These are phyloP conservation scores for Micrasema minimum DNA, from an alignment of 1,140 invertebrate species.

Conservation along the genomic window DNA sequence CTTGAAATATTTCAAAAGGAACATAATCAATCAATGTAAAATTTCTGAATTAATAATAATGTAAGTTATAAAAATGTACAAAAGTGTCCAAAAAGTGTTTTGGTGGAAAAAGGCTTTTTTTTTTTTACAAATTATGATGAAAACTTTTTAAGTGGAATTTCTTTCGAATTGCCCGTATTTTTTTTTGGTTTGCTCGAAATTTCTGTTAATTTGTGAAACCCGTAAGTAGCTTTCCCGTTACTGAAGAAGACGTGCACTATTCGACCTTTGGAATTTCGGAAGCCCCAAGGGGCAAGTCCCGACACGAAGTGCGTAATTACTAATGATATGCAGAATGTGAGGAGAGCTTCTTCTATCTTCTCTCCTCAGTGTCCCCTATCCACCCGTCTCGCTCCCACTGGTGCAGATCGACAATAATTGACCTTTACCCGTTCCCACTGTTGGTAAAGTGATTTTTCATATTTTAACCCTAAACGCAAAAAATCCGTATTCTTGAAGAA, in stretches of 20 bases:
- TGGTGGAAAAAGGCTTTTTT: too few species aligned
- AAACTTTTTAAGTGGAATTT: too few species aligned
- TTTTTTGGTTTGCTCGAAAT: too few species aligned
- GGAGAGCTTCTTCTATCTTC: slow-evolving; percentile 41
- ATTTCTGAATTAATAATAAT: too few species aligned
- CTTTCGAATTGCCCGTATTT: too few species aligned
- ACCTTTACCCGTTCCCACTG: slow-evolving; percentile 52
- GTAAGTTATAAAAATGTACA: too few species aligned
- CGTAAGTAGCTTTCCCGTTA: background rate
- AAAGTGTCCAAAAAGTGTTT: too few species aligned
- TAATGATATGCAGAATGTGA: background rate
- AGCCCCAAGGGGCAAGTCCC: slow-evolving; percentile 4
- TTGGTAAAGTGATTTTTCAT: slow-evolving; percentile 48
- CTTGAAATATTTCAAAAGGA: too few species aligned
- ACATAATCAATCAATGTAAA: too few species aligned
- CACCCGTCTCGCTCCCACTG: background rate
- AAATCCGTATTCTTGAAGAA: too few species aligned
- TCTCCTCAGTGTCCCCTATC: slow-evolving; percentile 23
- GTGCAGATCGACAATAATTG: slow-evolving; percentile 38
- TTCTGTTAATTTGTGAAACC: background rate
- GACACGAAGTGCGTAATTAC: slow-evolving; percentile 46
- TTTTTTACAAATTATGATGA: too few species aligned
- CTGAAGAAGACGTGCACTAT: background rate
- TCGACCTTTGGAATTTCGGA: slow-evolving; percentile 38
- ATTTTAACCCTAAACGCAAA: slow-evolving; percentile 29